Percentiles rank a stretch among this genome's conserved stretches.
phyloP scores from a whole-genome alignment of 2,113 vertebrate genomes.

The Ia io region DNA sequence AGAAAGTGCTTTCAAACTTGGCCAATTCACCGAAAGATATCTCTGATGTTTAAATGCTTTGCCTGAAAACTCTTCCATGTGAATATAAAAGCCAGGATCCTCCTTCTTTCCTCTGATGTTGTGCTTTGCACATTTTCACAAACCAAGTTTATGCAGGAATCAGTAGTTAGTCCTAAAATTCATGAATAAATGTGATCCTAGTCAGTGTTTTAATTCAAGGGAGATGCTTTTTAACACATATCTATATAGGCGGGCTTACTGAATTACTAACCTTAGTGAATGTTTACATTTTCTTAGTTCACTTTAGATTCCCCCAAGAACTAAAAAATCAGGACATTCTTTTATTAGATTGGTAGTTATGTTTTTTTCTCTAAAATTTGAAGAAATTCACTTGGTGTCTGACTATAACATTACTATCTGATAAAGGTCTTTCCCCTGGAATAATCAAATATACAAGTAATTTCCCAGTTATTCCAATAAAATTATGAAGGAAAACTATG shows the following conservation, averaged over 20 bases:
- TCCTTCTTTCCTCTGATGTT: not conserved
- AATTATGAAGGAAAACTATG: not conserved
- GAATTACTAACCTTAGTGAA: not conserved
- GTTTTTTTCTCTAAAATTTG: conserved; percentile 19
- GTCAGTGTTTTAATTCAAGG: not conserved
- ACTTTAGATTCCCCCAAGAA: not conserved
- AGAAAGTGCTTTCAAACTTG: not conserved
- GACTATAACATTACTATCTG: not conserved
- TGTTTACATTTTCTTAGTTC: not conserved
- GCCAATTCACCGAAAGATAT: not conserved
- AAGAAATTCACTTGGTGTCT: conserved; percentile 3
- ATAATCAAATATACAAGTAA: not conserved
- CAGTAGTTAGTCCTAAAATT: conserved; percentile 2
- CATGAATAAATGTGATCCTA: not conserved
- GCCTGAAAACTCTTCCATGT: not conserved
- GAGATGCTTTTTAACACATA: not conserved
- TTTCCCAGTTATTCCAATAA: not conserved
- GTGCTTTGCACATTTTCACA: not conserved
- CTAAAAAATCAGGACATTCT: not conserved
- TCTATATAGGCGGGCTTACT: not conserved
- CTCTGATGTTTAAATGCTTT: not conserved
- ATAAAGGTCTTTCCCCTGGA: not conserved
- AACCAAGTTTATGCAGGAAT: not conserved
- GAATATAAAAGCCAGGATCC: not conserved
- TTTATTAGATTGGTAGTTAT: not conserved